Evolutionary conservation across 2,797 vertebrate genomes (phyloP).

Genomic region (Enteromius unitaeniatus): DNA sequence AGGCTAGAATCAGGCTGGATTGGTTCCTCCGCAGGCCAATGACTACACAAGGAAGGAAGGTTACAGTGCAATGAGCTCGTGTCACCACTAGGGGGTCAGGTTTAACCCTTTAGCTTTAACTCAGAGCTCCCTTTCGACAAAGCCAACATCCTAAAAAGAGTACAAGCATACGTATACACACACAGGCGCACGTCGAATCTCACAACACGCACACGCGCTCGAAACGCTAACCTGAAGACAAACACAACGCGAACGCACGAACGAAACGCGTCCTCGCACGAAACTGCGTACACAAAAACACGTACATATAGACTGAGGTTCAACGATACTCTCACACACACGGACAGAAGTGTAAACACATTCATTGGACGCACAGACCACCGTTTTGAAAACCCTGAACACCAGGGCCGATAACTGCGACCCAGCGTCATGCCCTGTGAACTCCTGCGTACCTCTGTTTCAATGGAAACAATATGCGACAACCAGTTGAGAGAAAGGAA

Average conservation of each 20-base stretch:
- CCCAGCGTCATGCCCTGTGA: conserved; percentile 65
- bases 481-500: conserved; percentile 65
- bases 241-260: conserved; percentile 63
- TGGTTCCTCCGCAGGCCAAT: conserved; percentile 77
- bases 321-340: conserved; percentile 46
- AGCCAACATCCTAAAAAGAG: conserved; percentile 57
- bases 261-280: conserved; percentile 49
- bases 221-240: conserved; percentile 50
- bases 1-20: conserved; percentile 85
- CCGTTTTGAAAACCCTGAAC: conserved; percentile 75
- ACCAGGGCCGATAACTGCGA: conserved; percentile 68
- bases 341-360: conserved; percentile 58
- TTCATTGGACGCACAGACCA: conserved; percentile 62
- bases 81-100: conserved; percentile 70
- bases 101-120: conserved; percentile 47
- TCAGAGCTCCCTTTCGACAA: conserved; percentile 55
- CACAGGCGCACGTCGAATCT: conserved; percentile 14
- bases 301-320: conserved; percentile 49
- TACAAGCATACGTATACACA: conserved; percentile 44
- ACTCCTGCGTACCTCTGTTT: conserved; percentile 64
- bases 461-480: conserved; percentile 61
- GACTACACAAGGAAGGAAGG: conserved; percentile 75
- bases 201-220: conserved; percentile 48
- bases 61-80: conserved; percentile 83
- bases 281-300: conserved; percentile 38